Evolutionary conservation across 1,140 invertebrate genomes (phyloP).

Genomic region (Triops cancriformis): DNA sequence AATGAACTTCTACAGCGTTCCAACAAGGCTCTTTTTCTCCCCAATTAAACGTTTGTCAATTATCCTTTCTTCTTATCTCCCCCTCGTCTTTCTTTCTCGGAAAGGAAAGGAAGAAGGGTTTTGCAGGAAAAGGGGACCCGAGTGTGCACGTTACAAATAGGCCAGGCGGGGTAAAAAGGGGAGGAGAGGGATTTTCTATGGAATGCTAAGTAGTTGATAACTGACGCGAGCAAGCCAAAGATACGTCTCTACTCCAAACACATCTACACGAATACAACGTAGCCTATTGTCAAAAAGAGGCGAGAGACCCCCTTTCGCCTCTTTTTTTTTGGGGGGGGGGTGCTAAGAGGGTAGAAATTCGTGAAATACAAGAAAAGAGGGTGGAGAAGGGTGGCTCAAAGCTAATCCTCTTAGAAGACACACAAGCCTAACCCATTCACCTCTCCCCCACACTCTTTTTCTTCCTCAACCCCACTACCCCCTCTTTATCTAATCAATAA

Average conservation of each 20-base stretch:
- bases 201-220: slow-evolving; percentile 29
- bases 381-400: slow-evolving; percentile 22
- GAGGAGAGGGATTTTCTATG: slow-evolving; percentile 36
- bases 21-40: too few relatives aligned
- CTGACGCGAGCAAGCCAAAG: slow-evolving; percentile 38
- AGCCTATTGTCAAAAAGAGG: too few relatives aligned
- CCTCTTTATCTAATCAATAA: slow-evolving; percentile 16
- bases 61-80: too few relatives aligned
- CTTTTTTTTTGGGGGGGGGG: too few relatives aligned
- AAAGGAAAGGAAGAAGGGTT: not conserved
- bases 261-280: too few relatives aligned
- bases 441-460: slow-evolving; percentile 29
- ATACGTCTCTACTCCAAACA: not conserved
- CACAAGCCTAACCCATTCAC: slow-evolving; percentile 29
- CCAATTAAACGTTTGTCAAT: too few relatives aligned
- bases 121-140: not conserved
- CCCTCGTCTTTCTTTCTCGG: too few relatives aligned
- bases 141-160: not conserved
- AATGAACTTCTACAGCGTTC: too few relatives aligned
- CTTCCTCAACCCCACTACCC: slow-evolving; percentile 24
- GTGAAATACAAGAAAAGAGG: not conserved
- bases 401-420: slow-evolving; percentile 10
- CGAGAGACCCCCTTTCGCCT: too few relatives aligned
- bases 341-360: not conserved
- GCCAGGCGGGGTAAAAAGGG: slow-evolving; percentile 6